Conservation (phyloP, 2,888 invertebrate genomes). For the Aphidoletes aphidimyza region DNA sequence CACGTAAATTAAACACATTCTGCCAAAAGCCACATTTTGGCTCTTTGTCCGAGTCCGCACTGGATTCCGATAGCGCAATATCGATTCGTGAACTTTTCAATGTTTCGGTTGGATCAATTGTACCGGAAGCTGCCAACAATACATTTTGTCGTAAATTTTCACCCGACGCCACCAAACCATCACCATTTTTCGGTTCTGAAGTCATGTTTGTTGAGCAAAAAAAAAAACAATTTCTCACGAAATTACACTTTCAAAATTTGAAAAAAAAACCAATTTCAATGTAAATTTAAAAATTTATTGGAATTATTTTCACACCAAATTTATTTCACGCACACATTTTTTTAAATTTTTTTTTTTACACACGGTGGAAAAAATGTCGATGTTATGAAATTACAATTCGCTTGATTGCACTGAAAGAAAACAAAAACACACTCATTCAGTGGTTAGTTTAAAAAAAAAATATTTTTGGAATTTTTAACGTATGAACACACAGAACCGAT, state of each 20-base stretch:
- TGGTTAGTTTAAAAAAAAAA: neutral
- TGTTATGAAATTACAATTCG: too few relatives aligned
- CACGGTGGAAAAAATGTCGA: too few relatives aligned
- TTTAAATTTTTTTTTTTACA: too few relatives aligned
- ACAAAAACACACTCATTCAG: too few relatives aligned
- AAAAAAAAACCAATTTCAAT: neutral
- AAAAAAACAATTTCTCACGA: neutral
- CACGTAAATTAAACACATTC: slow-evolving; percentile 8
- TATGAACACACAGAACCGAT: neutral
- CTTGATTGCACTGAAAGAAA: too few relatives aligned
- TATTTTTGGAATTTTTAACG: neutral
- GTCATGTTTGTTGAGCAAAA: neutral
- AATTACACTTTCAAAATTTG: neutral
- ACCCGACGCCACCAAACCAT: neutral
- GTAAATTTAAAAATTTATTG: neutral
- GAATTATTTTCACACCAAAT: neutral
- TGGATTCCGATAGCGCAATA: neutral
- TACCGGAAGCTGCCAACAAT: slow-evolving; percentile 1
- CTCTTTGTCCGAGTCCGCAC: neutral
- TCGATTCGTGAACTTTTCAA: slow-evolving; percentile 11
- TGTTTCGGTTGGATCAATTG: neutral
- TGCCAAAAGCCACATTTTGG: neutral
- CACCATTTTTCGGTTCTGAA: slow-evolving; percentile 13
- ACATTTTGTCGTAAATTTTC: slow-evolving; percentile 48
- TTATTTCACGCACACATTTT: neutral